phyloP scores from a whole-genome alignment of 2,888 invertebrate genomes.

The Coecobrya sp. region DNA sequence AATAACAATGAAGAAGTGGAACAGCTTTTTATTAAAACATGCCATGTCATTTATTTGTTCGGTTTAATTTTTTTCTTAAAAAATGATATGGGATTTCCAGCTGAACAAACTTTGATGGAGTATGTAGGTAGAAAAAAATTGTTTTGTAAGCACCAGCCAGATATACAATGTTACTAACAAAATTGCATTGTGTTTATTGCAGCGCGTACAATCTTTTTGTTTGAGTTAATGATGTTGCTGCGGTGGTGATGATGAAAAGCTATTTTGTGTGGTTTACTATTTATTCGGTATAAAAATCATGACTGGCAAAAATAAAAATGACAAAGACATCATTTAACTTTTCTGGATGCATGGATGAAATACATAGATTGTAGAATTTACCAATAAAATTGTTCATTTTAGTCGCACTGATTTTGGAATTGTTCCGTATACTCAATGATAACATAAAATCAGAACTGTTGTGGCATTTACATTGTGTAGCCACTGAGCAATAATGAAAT shows the following conservation, averaged over 20 bases:
- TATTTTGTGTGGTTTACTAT: constrained; percentile 19
- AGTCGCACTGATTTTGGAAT: too few species aligned
- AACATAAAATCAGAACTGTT: too few species aligned
- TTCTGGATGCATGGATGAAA: not conserved
- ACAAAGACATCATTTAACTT: constrained; percentile 4
- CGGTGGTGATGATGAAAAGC: not conserved
- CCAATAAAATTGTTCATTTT: not conserved
- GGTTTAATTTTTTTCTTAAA: constrained; percentile 28
- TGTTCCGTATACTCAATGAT: too few species aligned
- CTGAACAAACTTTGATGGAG: constrained; percentile 52
- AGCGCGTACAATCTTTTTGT: not conserved
- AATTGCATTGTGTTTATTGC: not conserved
- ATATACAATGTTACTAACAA: not conserved
- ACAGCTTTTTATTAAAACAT: constrained; percentile 36
- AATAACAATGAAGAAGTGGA: constrained; percentile 14
- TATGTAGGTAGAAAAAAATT: not conserved
- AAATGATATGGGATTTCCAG: constrained; percentile 56
- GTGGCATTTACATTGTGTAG: too few species aligned
- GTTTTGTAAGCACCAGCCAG: not conserved
- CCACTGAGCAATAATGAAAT: too few species aligned
- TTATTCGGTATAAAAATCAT: constrained; percentile 14
- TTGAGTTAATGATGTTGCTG: not conserved
- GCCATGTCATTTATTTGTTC: constrained; percentile 52
- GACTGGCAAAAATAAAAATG: constrained; percentile 41
- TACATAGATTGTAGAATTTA: not conserved